A percentile compares a stretch with the other conserved stretches of the same genome.
Evolutionary conservation across 2,888 invertebrate species (phyloP).

Genomic region (Andrena haemorrhoa): DNA sequence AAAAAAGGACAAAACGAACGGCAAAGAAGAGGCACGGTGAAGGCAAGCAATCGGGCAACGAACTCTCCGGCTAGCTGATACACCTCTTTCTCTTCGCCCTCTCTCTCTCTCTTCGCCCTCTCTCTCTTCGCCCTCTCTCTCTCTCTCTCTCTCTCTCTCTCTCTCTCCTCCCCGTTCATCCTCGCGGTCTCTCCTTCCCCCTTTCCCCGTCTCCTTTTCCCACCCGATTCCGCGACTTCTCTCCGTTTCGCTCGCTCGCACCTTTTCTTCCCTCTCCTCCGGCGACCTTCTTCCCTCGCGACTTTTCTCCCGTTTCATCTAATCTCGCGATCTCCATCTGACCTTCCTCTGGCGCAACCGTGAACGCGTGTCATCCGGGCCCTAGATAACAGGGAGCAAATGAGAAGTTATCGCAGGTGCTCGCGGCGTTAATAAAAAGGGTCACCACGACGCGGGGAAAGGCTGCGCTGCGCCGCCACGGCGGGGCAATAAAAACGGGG

Average conservation of each 20-base stretch:
- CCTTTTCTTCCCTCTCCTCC: slow-evolving; percentile 2
- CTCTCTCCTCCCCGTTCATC: slow-evolving; percentile 7
- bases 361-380: slow-evolving; percentile 54
- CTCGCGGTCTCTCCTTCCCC: slow-evolving; percentile 18
- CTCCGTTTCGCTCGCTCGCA: slow-evolving; percentile 4
- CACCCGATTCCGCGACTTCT: slow-evolving; percentile 2
- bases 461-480: not conserved
- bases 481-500: not conserved
- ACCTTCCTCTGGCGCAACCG: slow-evolving; percentile 50
- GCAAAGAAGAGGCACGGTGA: slow-evolving; percentile 59
- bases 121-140: slow-evolving; percentile 47
- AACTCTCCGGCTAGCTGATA: slow-evolving; percentile 71
- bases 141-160: too few species aligned
- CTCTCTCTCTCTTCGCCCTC: slow-evolving; percentile 52
- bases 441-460: not conserved
- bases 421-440: slow-evolving; percentile 36
- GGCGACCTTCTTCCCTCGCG: slow-evolving; percentile 21
- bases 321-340: slow-evolving; percentile 59
- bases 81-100: slow-evolving; percentile 56
- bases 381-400: slow-evolving; percentile 58
- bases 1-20: slow-evolving; percentile 67
- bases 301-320: slow-evolving; percentile 55
- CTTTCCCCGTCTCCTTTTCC: not conserved
- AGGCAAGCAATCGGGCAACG: slow-evolving; percentile 80
- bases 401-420: slow-evolving; percentile 64